These are phyloP conservation scores for Etheostoma nigrum DNA, from an alignment of 2,797 vertebrate genomes.

Conservation along the genomic window DNA sequence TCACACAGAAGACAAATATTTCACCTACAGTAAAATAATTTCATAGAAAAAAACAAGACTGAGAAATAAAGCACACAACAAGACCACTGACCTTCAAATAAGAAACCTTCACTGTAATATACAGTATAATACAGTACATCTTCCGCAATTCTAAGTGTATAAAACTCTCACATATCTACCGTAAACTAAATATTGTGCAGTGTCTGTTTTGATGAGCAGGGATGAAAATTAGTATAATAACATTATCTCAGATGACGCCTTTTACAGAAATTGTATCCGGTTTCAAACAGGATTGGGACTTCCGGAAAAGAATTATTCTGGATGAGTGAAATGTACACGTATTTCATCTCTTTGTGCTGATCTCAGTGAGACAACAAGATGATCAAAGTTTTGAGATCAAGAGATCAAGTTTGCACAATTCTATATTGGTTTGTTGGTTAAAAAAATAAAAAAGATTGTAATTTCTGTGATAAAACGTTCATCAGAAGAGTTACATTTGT, in stretches of 20 bases:
- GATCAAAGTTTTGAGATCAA: background rate
- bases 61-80: background rate
- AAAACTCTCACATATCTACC: background rate
- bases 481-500: background rate
- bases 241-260: background rate
- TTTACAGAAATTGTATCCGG: background rate
- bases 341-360: background rate
- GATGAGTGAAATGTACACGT: too few relatives aligned
- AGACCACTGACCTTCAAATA: background rate
- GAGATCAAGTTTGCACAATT: background rate
- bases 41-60: background rate
- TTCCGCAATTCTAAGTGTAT: background rate
- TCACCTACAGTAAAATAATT: background rate
- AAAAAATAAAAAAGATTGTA: background rate
- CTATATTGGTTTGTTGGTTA: background rate
- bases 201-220: background rate
- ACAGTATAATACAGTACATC: background rate
- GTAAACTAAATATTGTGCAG: background rate
- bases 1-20: background rate
- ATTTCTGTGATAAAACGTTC: background rate
- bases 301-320: background rate
- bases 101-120: too few relatives aligned
- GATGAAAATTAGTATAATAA: background rate
- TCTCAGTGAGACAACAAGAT: background rate
- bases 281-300: background rate